Evolutionary conservation across 2,888 invertebrate species (phyloP), one percentile per base, ranked within the genome.

Genomic region (Corythucha ciliata): DNA sequence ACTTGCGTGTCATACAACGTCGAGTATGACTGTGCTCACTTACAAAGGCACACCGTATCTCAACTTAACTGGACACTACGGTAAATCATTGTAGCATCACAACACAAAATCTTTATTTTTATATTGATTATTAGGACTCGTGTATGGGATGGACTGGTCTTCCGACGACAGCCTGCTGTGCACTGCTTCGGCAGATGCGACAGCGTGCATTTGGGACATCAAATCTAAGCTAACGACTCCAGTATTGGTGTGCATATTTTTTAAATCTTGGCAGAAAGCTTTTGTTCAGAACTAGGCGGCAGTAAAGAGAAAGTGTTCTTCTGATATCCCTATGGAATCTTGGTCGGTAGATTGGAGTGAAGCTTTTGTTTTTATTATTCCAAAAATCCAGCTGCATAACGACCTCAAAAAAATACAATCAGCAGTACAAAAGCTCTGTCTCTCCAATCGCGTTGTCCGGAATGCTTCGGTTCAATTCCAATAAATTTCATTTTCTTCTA

Each of bases 181-280:
- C 33, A 76, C 80, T 10, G 77, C 79, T n/a, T 81, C 81, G 7
- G 76, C 79, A 7, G 83, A 83, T 67, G 76, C 77, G 53, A 79
- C 80, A 22, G 77, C 74, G 16, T 69, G 72, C 57, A 63, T 80
- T 34, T 81, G 80, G 80, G 69, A 75, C 57, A 63, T 73, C 20
- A 48, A 48, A 20, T 27, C 40, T 37, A 65, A 64, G 53, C 65
- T 65, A 16, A 64, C 69, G 32, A 60, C 68, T 29, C 67, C 70
- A 46, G 52, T 69, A 55, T 70, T 69, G 61, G 69, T 69, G 57
- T 59, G 47, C 5, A 8, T 10, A 6, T 42, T 22, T 29, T 10
- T 24, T 33, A 18, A 1, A 37, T 6, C 22, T 32, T n/a, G n/a
- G 2, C 21, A 18, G 14, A 20, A 40, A 29, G 10, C 10, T 12